A percentile compares a stretch with the other conserved stretches of the same genome.
Evolutionary conservation across 2,888 invertebrate species (phyloP).

Genomic region (Melieria picta): DNA sequence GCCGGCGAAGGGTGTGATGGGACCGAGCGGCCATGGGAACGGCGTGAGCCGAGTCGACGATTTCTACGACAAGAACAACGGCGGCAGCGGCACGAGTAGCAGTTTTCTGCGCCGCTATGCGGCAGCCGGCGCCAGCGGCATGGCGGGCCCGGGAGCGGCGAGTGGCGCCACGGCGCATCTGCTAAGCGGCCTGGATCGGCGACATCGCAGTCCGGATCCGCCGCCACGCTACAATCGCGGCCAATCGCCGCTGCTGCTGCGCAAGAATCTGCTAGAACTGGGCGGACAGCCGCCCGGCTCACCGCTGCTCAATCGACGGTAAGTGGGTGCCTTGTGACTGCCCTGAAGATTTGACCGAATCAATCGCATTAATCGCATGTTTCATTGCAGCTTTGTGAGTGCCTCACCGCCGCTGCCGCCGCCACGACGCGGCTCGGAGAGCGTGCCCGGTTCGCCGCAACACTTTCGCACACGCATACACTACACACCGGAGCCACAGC

Average conservation of each 20-base stretch:
- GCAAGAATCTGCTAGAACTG: conserved; percentile 71
- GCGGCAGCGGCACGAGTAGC: conserved; percentile 38
- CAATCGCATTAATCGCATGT: neutral
- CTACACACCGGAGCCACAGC: conserved; percentile 71
- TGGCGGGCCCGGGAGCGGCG: neutral
- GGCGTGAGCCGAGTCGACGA: neutral
- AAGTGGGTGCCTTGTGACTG: conserved; percentile 37
- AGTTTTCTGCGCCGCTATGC: conserved; percentile 55
- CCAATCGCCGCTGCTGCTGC: conserved; percentile 69
- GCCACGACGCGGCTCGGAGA: conserved; percentile 73
- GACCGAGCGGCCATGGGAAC: neutral
- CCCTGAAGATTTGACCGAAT: neutral
- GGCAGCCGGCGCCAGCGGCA: conserved; percentile 46
- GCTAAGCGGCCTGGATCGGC: conserved; percentile 57
- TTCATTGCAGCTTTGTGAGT: conserved; percentile 64
- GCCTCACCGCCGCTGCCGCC: conserved; percentile 67
- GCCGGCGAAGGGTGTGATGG: conserved; percentile 4
- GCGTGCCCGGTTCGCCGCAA: conserved; percentile 77
- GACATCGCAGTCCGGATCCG: conserved; percentile 72
- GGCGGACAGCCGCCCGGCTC: conserved; percentile 66
- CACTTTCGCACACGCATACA: conserved; percentile 73
- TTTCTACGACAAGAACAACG: conserved; percentile 31
- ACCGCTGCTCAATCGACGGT: conserved; percentile 70
- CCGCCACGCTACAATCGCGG: conserved; percentile 69
- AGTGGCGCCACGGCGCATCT: conserved; percentile 51